Conservation (phyloP, 2,797 vertebrate genomes). For the Alectoris magna region DNA sequence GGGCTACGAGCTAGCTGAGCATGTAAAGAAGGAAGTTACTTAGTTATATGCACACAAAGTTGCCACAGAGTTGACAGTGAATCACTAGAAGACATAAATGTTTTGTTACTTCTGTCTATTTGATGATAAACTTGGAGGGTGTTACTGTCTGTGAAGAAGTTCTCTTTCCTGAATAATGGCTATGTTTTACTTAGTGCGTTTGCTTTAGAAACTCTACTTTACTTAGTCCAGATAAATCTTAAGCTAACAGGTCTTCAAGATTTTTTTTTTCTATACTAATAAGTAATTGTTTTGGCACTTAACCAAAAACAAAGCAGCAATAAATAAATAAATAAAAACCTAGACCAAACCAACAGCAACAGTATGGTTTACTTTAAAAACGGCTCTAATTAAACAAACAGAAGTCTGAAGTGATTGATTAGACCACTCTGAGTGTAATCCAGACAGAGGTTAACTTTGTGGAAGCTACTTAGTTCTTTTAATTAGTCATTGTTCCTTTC, state of each 20-base stretch:
- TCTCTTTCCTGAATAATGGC: neutral
- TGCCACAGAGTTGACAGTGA: neutral
- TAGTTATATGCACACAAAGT: fast-evolving
- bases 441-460: neutral
- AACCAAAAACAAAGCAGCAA: neutral
- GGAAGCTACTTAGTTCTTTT: neutral
- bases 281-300: neutral
- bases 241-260: neutral
- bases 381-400: neutral
- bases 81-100: neutral
- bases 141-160: neutral
- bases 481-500: neutral
- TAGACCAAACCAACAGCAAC: neutral
- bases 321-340: too few species aligned
- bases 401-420: fast-evolving
- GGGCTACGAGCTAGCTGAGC: neutral
- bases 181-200: neutral
- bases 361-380: neutral
- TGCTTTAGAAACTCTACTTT: neutral
- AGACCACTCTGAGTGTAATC: neutral
- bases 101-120: neutral
- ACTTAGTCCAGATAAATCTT: neutral
- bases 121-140: neutral
- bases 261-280: neutral
- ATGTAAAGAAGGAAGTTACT: neutral